Conservation (phyloP, 2,797 vertebrate genomes). For the Halcyon chelicuti region DNA sequence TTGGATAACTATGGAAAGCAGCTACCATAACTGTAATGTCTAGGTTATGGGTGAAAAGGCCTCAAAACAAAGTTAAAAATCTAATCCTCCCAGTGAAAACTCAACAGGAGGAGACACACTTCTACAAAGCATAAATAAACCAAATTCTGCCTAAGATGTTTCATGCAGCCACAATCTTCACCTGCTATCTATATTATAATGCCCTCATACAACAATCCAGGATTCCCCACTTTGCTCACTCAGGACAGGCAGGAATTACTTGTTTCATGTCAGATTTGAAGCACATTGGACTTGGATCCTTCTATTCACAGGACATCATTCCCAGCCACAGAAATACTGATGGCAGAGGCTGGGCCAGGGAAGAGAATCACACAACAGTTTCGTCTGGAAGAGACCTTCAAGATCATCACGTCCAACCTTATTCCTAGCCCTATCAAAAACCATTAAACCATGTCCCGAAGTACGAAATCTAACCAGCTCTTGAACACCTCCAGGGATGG, state of each 20-base stretch:
- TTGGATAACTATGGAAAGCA: neutral
- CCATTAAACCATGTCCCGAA: no score
- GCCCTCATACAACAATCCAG: neutral
- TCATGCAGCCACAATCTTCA: neutral
- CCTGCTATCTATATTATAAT: neutral
- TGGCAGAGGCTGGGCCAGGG: rapidly evolving
- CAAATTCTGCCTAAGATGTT: neutral
- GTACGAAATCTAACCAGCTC: no score
- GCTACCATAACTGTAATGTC: neutral
- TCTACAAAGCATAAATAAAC: neutral
- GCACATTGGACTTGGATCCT: neutral
- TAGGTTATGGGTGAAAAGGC: neutral
- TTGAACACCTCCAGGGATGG: no score
- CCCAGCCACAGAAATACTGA: neutral
- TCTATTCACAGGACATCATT: neutral
- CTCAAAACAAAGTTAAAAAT: neutral
- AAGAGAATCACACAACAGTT: no score
- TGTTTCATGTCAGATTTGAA: neutral
- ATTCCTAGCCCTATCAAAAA: no score
- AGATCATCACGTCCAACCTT: no score
- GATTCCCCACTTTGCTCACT: neutral
- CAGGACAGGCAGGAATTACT: neutral
- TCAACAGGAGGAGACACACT: neutral
- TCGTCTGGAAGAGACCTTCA: no score
- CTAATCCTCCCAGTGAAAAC: neutral